Conservation (phyloP, 2,888 invertebrate genomes). For the Automeris io region DNA sequence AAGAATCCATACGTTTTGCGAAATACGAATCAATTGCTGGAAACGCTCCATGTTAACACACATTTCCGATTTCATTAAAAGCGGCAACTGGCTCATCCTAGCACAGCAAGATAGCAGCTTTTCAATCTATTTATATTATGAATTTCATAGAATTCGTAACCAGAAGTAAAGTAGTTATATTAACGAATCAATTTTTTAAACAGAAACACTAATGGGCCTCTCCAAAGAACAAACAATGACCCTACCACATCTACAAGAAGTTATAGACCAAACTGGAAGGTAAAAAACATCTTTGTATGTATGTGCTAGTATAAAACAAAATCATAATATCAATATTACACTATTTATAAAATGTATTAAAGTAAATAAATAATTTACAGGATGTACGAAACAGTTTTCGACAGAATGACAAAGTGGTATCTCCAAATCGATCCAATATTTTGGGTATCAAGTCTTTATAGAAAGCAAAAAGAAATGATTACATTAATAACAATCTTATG, state of each 20-base stretch:
- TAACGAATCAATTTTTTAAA: slow-evolving; percentile 15
- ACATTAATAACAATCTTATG: slow-evolving; percentile 25
- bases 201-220: slow-evolving; percentile 58
- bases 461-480: slow-evolving; percentile 22
- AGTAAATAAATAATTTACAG: slow-evolving; percentile 26
- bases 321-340: background rate
- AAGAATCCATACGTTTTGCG: no score
- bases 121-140: no score
- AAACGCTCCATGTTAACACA: no score
- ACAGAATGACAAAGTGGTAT: slow-evolving; percentile 62
- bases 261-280: slow-evolving; percentile 39
- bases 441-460: slow-evolving; percentile 30
- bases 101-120: no score
- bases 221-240: slow-evolving; percentile 39
- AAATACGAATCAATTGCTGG: no score
- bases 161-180: background rate
- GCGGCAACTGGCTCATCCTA: no score
- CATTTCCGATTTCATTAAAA: no score
- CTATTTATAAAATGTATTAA: background rate
- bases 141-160: background rate
- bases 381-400: slow-evolving; percentile 41
- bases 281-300: slow-evolving; percentile 19
- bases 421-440: slow-evolving; percentile 52
- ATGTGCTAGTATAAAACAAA: background rate
- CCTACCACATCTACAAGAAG: slow-evolving; percentile 36